Percentiles rank a stretch among this genome's conserved stretches.
These are phyloP conservation scores for Lissonota sp. DNA, from an alignment of 2,888 invertebrate genomes.

Conservation along the genomic window DNA sequence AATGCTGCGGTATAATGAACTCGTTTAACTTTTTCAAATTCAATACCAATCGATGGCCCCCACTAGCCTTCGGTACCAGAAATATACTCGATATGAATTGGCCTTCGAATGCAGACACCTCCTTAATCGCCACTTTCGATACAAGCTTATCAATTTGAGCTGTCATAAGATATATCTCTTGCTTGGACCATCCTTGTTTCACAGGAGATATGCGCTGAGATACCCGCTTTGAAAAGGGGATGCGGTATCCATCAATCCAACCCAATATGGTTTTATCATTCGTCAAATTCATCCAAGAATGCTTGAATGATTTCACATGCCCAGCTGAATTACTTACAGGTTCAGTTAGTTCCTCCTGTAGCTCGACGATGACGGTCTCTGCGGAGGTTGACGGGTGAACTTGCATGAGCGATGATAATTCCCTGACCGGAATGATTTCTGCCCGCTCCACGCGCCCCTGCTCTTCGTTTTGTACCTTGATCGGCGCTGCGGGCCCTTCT, in stretches of 20 bases:
- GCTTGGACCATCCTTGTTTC: constrained; percentile 1
- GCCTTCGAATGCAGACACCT: constrained; percentile 26
- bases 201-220: neutral
- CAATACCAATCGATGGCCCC: constrained; percentile 32
- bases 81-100: constrained; percentile 56
- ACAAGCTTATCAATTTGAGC: constrained; percentile 3
- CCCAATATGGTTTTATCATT: neutral
- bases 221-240: constrained; percentile 9
- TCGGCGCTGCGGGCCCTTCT: constrained; percentile 17
- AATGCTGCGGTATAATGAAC: constrained; percentile 45
- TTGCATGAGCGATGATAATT: neutral
- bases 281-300: neutral
- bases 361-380: constrained; percentile 10
- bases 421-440: neutral
- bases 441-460: constrained; percentile 11
- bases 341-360: constrained; percentile 11
- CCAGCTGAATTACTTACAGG: neutral
- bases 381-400: neutral
- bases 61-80: constrained; percentile 43
- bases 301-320: neutral
- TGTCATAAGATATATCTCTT: neutral
- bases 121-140: constrained; percentile 8
- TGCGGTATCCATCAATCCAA: constrained; percentile 15
- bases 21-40: constrained; percentile 52
- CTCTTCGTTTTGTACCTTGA: neutral